Base-by-base conservation (phyloP, 1,140 invertebrate species). In the Mesaphorura yosii region DNA sequence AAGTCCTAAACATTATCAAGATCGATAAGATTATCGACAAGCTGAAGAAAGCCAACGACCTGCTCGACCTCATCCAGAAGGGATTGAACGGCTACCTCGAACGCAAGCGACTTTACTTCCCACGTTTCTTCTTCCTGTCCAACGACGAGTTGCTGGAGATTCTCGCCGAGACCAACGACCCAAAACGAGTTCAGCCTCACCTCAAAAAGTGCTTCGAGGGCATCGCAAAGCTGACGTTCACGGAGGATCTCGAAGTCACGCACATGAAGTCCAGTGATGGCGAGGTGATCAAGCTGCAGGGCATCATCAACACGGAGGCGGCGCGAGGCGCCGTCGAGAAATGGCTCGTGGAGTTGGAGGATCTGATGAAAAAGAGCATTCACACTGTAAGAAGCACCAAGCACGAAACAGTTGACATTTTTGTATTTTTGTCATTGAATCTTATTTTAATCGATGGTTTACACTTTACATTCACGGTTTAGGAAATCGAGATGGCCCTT, bases 111-210 rank as follows among this genome's bases (percentile, higher is more conserved):
- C 72, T 95, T 0, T 93, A 80, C 66, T 98, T 96, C 71, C 88
- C 93, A 3, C 73, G 90, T 59, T 96, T 98, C 75, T 97, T 96
- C 78, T 97, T 97, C 71, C 71, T 98, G 17, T 96, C 93, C 5
- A 96, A 97, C 68, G 91, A 96, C 67, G 92, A 97, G 68, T 69
- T 98, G 23, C 72, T 97, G 19, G 93, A 96, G 73, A 96, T 97
- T 64, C 70, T 98, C 31, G 94, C 91, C 0, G 89, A 96, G 72
- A 95, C 92, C 0, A 96, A 95, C 72, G 90, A 96, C 76, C 92
- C 92, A 0, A 92, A 83, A 52, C 76, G 86, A 58, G 88, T 97
- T n/a, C 91, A 96, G 67, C 90, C 89, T n/a, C 90, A 96, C 76
- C 72, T 97, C 47, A 95, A 93, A 75, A 97, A 97, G 66, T 95